phyloP scores from a whole-genome alignment of 2,888 invertebrate species.

The Drosophila anceps region DNA sequence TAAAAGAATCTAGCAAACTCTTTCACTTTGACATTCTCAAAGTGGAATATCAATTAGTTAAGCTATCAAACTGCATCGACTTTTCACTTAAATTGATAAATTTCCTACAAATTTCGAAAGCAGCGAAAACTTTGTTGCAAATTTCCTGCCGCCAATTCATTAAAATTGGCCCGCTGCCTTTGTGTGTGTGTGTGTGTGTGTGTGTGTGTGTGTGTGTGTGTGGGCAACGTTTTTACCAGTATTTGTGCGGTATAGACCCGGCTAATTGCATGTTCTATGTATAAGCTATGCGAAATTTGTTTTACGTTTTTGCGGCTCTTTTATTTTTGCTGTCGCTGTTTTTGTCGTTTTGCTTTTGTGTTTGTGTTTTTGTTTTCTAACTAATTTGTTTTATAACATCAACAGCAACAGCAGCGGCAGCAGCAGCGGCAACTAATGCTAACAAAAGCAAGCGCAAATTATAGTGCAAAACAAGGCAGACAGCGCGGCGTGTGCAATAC shows the following conservation, averaged over 20 bases:
- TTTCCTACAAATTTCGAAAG: background rate
- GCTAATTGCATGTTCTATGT: constrained; percentile 70
- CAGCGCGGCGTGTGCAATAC: constrained; percentile 71
- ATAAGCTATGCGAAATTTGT: constrained; percentile 55
- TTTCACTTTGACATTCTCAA: background rate
- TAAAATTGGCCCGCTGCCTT: constrained; percentile 16
- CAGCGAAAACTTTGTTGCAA: constrained; percentile 17
- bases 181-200: background rate
- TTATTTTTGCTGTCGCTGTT: constrained; percentile 38
- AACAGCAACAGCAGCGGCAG: constrained; percentile 53
- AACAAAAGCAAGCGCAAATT: constrained; percentile 69
- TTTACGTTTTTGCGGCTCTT: constrained; percentile 47
- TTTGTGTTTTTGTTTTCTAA: constrained; percentile 60
- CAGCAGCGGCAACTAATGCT: constrained; percentile 41
- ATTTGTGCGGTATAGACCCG: constrained; percentile 34
- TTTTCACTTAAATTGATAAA: background rate
- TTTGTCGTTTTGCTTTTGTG: constrained; percentile 12
- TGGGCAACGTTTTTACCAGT: too few relatives aligned
- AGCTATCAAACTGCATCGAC: background rate
- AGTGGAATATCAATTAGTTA: constrained; percentile 7
- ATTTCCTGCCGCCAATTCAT: constrained; percentile 30
- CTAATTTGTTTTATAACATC: constrained; percentile 79
- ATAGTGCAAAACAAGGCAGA: constrained; percentile 72
- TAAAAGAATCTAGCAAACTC: background rate
- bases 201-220: constrained; percentile 19